Conservation (phyloP, 2,113 vertebrate species). For the Hystrix cristata region DNA sequence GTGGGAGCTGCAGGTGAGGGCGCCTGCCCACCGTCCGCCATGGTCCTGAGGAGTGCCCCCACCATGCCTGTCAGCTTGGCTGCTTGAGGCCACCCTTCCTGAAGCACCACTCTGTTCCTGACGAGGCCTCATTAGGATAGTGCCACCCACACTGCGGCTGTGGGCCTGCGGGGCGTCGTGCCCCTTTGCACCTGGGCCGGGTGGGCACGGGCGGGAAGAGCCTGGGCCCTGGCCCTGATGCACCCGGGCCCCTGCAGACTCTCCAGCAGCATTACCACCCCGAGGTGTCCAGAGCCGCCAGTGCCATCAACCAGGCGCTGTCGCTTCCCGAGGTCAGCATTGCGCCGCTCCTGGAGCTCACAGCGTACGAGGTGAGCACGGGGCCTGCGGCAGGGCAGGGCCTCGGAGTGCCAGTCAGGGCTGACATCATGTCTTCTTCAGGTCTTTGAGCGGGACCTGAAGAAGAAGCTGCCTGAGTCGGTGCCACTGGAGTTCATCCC, state of each 20-base stretch:
- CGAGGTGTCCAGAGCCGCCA: constrained; percentile 93
- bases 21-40: too few relatives aligned
- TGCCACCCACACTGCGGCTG: not conserved
- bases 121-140: not conserved
- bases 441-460: constrained; percentile 95
- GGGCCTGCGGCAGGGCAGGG: fast-evolving
- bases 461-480: constrained; percentile 79
- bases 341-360: constrained; percentile 91
- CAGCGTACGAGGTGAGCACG: constrained; percentile 90
- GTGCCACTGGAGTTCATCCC: constrained; percentile 94
- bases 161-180: not conserved
- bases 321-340: constrained; percentile 91
- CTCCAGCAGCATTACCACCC: constrained; percentile 97
- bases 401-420: fast-evolving
- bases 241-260: constrained; percentile 84
- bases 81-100: not conserved
- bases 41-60: too few relatives aligned
- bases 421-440: constrained; percentile 59
- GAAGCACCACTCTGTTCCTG: not conserved
- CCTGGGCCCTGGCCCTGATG: not conserved
- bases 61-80: not conserved
- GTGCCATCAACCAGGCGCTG: constrained; percentile 90
- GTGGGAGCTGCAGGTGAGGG: constrained; percentile 96
- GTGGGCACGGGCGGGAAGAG: not conserved
- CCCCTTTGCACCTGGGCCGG: not conserved